Evolutionary conservation across 2,113 vertebrate genomes (phyloP), one percentile per base, ranked within the genome.

Genomic region (mouse (Mus musculus)): DNA sequence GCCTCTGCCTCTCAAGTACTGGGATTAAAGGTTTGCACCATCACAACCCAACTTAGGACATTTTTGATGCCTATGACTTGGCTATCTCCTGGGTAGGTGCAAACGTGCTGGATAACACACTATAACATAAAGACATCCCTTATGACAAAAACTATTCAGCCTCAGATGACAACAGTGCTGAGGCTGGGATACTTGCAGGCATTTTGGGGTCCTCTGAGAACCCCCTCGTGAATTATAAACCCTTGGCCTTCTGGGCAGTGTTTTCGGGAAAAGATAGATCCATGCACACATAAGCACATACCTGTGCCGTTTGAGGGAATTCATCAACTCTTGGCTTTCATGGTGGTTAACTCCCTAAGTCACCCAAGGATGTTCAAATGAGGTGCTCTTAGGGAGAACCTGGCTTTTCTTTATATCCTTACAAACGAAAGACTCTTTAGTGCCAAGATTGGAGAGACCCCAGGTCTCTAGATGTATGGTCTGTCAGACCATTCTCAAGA

Each of bases 361-460:
- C 2, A 86, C 49, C 36, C 4, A 75, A 90, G 14, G 54, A 73
- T 76, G 88, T 12, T 39, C 28, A 61, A 75, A 84, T 36, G 26
- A 80, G 22, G 10, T 49, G 12, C 28, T 82, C 67, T 89, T 69
- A n/a, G n/a, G 10, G 65, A 63, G 0, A 72, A 75, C 72, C 33
- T 82, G 56, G 39, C 7, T 88, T 67, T 77, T 75, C 28, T 59
- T 85, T 42, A 63, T 26, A 61, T 77, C 10, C 24, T 90, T 78
- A 86, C 26, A 91, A 73, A 88, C 80, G 20, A 90, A 76, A 94
- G 33, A 65, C 65, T 91, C n/a, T 36, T 13, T 82, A 75, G 49
- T 54, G 17, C 89, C 69, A 94, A 72, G 63, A 46, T 4, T 12
- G n/a, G 80, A 36, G 73, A 30, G 22, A 24, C 42, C 46, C 49